Evolutionary conservation across 2,797 vertebrate genomes (phyloP), one percentile per base, ranked within the genome.

Genomic region (Furcifer pardalis): DNA sequence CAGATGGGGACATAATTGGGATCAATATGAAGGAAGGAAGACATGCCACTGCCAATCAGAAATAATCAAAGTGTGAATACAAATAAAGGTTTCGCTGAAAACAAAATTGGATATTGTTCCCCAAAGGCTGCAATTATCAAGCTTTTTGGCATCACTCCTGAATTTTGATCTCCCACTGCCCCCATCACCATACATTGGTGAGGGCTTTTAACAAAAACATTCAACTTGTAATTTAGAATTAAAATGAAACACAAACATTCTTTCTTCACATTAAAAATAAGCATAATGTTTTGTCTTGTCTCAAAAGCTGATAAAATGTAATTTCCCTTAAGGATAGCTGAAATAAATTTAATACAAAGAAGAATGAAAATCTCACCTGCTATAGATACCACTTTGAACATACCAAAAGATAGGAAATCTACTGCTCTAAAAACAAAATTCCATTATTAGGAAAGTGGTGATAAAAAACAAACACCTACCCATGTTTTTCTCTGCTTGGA

Each of bases 401-500:
- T 19, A 25, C 77, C 1, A 52, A 77, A 77, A 13, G n/a, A 42
- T 7, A 60, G 7, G 27, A 74, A 74, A 63, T 49, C n/a, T n/a
- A 78, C 15, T 35, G 6, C 30, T 1, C 7, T 23, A 40, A 56
- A 62, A 68, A 1, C 15, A 44, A 65, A 65, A 73, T n/a, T 72
- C 30, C 74, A 23, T 19, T 74, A 59, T 65, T 56, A 59, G 71
- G 21, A 69, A n/a, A 30, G 7, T 81, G 62, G 7, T 81, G 62
- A 74, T 15, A 65, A 63, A 74, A 12, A 25, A 71, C 62, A 81
- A 52, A 71, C 66, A 94, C 96, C 95, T 92, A 97, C 96, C 96
- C 96, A 0, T 94, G 91, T 77, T 95, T 94, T 73, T 95, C 94
- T 0, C 90, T 92, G 21, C 87, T 92, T 73, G 94, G 88, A 3